phyloP scores from a whole-genome alignment of 2,797 vertebrate species.

The Benthosema pterotum region DNA sequence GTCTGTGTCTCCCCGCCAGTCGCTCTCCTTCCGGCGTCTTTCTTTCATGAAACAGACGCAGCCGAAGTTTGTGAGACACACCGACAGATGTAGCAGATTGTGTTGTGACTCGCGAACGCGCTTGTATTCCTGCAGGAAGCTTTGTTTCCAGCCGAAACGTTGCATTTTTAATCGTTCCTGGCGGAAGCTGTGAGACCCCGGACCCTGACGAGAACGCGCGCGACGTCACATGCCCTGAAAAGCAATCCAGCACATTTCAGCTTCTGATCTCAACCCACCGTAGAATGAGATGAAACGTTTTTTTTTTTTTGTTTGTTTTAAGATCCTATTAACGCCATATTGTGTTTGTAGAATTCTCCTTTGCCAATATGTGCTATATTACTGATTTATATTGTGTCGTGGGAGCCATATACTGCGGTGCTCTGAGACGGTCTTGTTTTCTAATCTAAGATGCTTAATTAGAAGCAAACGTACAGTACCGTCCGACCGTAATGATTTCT shows the following conservation, averaged over 20 bases:
- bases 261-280: constrained; percentile 3
- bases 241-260: constrained; percentile 20
- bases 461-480: neutral
- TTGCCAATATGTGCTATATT: neutral
- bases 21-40: too few species aligned
- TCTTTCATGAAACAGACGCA: constrained; percentile 43
- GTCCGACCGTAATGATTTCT: constrained; percentile 1
- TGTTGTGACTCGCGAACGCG: constrained; percentile 43
- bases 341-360: too few species aligned
- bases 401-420: constrained; percentile 4
- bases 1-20: too few species aligned
- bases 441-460: constrained; percentile 11
- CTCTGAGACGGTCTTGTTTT: neutral
- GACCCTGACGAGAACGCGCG: constrained; percentile 27
- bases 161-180: constrained; percentile 70
- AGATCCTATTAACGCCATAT: neutral
- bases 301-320: too few species aligned
- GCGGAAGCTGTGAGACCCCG: constrained; percentile 32
- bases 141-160: constrained; percentile 56
- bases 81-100: constrained; percentile 65
- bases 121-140: constrained; percentile 62
- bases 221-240: constrained; percentile 29
- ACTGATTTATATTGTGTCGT: constrained; percentile 1
- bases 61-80: constrained; percentile 67
- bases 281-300: constrained; percentile 7